phyloP scores from a whole-genome alignment of 2,113 vertebrate genomes.

The Malurus melanocephalus region DNA sequence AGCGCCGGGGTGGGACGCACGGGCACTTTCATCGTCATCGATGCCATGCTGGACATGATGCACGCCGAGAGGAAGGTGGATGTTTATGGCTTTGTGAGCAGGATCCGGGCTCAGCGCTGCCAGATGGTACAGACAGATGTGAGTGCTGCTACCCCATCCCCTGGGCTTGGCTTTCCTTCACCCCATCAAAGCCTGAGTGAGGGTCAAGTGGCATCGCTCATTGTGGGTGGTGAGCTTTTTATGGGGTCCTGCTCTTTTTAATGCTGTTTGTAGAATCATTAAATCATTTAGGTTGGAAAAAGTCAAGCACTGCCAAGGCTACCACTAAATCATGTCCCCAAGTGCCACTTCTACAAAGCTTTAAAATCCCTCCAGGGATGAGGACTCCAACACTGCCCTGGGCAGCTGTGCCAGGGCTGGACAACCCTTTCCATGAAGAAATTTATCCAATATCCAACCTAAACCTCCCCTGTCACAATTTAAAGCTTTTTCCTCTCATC shows the following conservation, averaged over 20 bases:
- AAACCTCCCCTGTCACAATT: fast-evolving
- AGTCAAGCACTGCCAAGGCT: background rate
- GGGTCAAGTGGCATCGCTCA: fast-evolving
- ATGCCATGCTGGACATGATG: slow-evolving; percentile 99
- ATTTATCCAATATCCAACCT: background rate
- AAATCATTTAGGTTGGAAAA: background rate
- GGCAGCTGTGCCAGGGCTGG: background rate
- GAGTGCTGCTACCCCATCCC: slow-evolving; percentile 35
- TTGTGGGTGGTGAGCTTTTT: background rate
- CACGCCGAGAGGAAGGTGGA: slow-evolving; percentile 91
- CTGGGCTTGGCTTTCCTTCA: background rate
- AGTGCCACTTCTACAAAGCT: background rate
- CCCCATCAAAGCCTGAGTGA: fast-evolving
- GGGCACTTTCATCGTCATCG: slow-evolving; percentile 95
- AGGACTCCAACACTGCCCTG: background rate
- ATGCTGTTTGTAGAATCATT: fast-evolving
- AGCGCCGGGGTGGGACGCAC: slow-evolving; percentile 95
- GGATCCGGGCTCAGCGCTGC: slow-evolving; percentile 95
- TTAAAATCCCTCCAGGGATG: background rate
- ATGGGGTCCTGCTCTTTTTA: background rate
- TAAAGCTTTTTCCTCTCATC: fast-evolving
- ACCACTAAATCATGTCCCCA: background rate
- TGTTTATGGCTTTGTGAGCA: slow-evolving; percentile 93
- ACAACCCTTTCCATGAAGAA: fast-evolving
- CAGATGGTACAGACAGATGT: slow-evolving; percentile 99